Evolutionary conservation across 2,888 invertebrate species (phyloP), one percentile per base, ranked within the genome.

Genomic region (Phalera bucephala): DNA sequence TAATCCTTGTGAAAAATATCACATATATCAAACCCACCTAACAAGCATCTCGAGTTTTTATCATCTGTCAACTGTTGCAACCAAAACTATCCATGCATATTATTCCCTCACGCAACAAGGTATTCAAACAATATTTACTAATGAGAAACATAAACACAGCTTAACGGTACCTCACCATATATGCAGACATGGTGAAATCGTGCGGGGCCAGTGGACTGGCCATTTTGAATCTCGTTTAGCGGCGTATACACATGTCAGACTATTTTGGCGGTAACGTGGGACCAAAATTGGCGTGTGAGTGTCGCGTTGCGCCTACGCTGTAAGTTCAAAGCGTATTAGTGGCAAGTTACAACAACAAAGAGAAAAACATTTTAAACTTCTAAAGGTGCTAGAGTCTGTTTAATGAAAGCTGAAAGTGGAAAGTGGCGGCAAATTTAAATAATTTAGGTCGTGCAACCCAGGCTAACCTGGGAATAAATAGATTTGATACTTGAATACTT

Each of bases 131-230:
- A 39, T 45, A 54, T 58, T 64, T 47, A 52, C 58, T 59, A 56
- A 66, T 60, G 56, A 53, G 46, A 63, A 63, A 63, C 55, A 62
- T 53, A 64, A 63, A 65, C 57, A 42, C 19, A 31, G 35, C 52
- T 61, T 74, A 75, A 75, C 75, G 75, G 73, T 68, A 52, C 51
- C 35, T 33, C 42, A n/a, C 73, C 61, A 55, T 72, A 70, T 57
- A 59, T 47, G 64, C 44, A 47, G 49, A 34, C 40, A 36, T 53
- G 51, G 72, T 72, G 77, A 77, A 72, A 74, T 66, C 59, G 47
- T 67, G 59, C 44, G 57, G 49, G 64, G 69, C 53, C 62, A 75
- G 65, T 71, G 52, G 64, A 59, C 54, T 54, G 53, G 36, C 65
- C 68, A 54, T 68, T 54, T 61, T 41, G 17, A 57, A 54, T 40